These are phyloP conservation scores for Accipiter cooperii DNA, from an alignment of 2,113 vertebrate genomes.

Conservation along the genomic window DNA sequence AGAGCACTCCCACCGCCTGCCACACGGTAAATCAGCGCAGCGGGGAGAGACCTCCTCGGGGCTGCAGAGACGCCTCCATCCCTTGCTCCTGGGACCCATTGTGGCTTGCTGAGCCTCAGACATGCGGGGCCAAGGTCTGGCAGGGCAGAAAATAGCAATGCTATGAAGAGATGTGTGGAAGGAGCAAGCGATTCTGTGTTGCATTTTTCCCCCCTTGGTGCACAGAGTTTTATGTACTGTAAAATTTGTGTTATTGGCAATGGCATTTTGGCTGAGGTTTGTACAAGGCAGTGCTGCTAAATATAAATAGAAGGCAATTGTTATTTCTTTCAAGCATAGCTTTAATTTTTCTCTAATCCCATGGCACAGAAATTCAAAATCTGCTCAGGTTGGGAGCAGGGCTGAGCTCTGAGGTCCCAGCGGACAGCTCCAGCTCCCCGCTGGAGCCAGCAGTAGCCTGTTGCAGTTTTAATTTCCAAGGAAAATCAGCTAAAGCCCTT, in stretches of 20 bases:
- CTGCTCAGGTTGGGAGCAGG: background rate
- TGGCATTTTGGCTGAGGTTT: background rate
- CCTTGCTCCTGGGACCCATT: background rate
- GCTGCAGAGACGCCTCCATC: background rate
- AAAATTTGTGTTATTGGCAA: constrained; percentile 13
- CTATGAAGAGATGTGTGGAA: background rate
- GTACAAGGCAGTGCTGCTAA: background rate
- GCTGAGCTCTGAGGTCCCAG: background rate
- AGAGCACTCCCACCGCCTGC: background rate
- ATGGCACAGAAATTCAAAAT: background rate
- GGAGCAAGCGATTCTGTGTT: background rate
- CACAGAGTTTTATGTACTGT: background rate
- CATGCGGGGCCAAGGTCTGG: background rate
- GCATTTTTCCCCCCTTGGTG: background rate
- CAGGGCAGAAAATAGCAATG: background rate
- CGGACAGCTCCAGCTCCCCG: background rate
- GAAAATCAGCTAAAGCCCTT: background rate
- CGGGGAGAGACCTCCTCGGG: background rate
- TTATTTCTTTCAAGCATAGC: background rate
- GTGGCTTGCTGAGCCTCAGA: background rate
- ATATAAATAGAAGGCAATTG: background rate
- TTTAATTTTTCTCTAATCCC: constrained; percentile 3
- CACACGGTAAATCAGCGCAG: background rate
- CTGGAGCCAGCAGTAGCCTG: background rate
- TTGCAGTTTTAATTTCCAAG: background rate